phyloP scores from a whole-genome alignment of 2,113 vertebrate species.

The Mastomys natalensis region DNA sequence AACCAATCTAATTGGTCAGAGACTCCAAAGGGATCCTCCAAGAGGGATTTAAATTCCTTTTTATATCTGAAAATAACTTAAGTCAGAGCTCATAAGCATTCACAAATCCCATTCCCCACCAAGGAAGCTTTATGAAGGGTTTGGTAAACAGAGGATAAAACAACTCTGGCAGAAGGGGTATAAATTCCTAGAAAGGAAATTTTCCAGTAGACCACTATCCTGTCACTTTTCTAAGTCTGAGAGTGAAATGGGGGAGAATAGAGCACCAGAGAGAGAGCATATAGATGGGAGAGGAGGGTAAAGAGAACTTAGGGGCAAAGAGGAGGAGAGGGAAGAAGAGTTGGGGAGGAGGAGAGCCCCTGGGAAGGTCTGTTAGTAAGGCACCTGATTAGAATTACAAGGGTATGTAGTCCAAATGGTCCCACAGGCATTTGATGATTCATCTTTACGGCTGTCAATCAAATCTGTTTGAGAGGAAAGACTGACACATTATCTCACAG shows the following conservation, averaged over 20 bases:
- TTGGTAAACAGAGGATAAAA: neutral
- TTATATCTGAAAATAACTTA: neutral
- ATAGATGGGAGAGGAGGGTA: neutral
- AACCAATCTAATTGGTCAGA: constrained; percentile 44
- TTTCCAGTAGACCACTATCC: no score
- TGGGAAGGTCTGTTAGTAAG: no score
- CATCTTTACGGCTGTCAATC: neutral
- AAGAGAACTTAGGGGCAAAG: neutral
- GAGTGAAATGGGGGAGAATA: neutral
- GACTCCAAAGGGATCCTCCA: neutral
- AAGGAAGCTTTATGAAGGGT: neutral
- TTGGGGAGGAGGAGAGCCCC: neutral
- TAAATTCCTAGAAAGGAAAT: no score
- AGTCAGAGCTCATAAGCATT: neutral
- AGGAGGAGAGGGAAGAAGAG: no score
- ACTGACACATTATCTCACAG: neutral
- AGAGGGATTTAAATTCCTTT: neutral
- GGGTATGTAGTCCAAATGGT: neutral
- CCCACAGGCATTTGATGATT: neutral
- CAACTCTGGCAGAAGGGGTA: neutral
- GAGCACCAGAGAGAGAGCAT: neutral
- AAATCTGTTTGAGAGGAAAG: neutral
- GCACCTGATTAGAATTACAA: neutral
- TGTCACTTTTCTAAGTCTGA: neutral
- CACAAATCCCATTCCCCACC: neutral